Conservation (phyloP, 30 jellyfish, hydroid and myxozoan species). For the Phacellophora camtschatica region DNA sequence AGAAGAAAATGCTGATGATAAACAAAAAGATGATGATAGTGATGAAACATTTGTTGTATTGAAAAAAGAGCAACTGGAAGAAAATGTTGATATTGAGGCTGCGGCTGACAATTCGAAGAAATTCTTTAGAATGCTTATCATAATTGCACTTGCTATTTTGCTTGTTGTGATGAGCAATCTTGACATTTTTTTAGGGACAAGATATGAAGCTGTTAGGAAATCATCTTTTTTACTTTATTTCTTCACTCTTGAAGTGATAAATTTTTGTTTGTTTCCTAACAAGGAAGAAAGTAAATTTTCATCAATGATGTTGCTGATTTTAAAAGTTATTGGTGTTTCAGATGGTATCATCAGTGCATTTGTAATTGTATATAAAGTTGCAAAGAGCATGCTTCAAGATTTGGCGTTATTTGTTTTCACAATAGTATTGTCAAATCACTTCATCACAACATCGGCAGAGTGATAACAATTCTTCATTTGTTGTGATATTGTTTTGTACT, state of each 20-base stretch:
- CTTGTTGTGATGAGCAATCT: constrained; percentile 31
- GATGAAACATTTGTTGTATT: neutral
- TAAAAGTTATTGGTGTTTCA: neutral
- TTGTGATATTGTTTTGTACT: too few species aligned
- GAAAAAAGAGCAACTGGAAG: too few species aligned
- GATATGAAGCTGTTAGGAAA: neutral
- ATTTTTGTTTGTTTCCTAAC: constrained; percentile 18
- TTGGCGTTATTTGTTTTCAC: constrained; percentile 29
- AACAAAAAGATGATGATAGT: neutral
- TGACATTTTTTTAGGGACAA: neutral
- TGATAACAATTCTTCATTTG: too few species aligned
- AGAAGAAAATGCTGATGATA: neutral
- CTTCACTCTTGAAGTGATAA: constrained; percentile 7
- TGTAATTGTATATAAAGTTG: neutral
- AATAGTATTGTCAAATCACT: neutral
- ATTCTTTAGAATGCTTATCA: constrained; percentile 2
- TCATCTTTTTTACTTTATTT: constrained; percentile 44
- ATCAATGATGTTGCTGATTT: neutral
- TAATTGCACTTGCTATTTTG: constrained; percentile 5
- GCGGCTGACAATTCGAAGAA: neutral
- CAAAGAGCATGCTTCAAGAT: constrained; percentile 32
- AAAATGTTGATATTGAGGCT: too few species aligned
- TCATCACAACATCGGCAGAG: too few species aligned
- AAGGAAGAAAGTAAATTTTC: neutral
- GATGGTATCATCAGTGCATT: neutral